Conservation (phyloP, 2,113 vertebrate species). For the Meles meles region DNA sequence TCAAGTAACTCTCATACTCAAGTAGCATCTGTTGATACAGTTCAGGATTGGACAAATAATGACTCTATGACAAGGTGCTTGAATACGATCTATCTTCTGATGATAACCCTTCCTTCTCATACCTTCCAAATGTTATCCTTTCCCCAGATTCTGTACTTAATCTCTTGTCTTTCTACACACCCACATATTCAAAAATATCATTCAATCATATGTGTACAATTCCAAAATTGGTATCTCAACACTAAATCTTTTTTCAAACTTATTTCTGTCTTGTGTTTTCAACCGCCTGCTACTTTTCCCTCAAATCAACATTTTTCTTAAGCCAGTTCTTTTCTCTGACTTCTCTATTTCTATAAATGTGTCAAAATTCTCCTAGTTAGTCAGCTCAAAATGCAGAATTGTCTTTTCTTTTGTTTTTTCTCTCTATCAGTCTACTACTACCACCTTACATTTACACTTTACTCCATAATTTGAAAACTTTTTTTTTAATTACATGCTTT, state of each 20-base stretch:
- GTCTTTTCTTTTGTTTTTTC: neutral
- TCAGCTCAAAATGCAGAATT: conserved; percentile 10
- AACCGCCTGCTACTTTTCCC: neutral
- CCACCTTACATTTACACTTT: neutral
- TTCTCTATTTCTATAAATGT: neutral
- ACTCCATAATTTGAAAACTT: neutral
- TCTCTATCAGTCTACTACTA: neutral
- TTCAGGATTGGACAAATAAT: neutral
- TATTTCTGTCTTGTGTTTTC: neutral
- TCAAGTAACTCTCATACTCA: neutral
- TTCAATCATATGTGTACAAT: neutral
- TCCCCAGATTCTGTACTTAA: conserved; percentile 4
- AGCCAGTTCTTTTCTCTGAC: neutral
- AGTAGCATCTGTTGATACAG: neutral
- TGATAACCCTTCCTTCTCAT: neutral
- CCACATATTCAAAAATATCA: conserved; percentile 3
- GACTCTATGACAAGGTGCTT: neutral
- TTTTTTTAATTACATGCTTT: neutral
- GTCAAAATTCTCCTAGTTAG: neutral
- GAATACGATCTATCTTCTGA: neutral
- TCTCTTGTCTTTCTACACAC: neutral
- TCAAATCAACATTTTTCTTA: conserved; percentile 10
- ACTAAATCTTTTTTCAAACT: neutral
- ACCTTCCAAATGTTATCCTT: neutral
- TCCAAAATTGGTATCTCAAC: conserved; percentile 11